These are phyloP conservation scores for Hemicrepidius hirtus DNA, from an alignment of 2,888 invertebrate species.

Conservation along the genomic window DNA sequence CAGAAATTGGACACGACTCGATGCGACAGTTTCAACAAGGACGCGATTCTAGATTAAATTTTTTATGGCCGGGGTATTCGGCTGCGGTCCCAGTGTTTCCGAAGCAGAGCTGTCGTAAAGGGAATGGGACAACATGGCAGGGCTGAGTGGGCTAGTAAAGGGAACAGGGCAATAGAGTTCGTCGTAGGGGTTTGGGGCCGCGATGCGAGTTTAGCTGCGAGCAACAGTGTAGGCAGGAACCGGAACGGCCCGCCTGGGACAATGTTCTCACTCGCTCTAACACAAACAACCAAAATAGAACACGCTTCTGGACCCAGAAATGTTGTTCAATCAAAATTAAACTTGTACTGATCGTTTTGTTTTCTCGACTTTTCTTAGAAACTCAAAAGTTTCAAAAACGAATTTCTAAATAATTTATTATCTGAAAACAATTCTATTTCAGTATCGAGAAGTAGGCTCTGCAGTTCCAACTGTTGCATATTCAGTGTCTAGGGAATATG, in stretches of 20 bases:
- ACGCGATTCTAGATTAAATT: conserved; percentile 67
- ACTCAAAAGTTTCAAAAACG: too few relatives aligned
- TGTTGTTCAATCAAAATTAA: conserved; percentile 71
- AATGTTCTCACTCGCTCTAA: conserved; percentile 57
- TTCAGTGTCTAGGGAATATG: too few relatives aligned
- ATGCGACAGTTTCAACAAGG: conserved; percentile 61
- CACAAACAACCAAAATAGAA: conserved; percentile 60
- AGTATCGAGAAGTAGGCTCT: too few relatives aligned
- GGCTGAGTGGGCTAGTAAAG: conserved; percentile 53
- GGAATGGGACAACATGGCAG: conserved; percentile 58
- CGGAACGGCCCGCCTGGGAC: conserved; percentile 65
- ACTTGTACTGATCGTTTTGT: conserved; percentile 45
- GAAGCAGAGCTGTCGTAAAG: conserved; percentile 60
- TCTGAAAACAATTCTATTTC: too few relatives aligned
- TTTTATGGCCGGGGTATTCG: conserved; percentile 65
- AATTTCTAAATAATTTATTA: too few relatives aligned
- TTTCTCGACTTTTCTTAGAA: conserved; percentile 15
- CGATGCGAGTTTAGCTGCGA: conserved; percentile 57
- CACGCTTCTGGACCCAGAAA: conserved; percentile 49
- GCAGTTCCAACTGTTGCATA: too few relatives aligned
- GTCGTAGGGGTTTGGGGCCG: conserved; percentile 35
- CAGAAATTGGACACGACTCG: conserved; percentile 54
- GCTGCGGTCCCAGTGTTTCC: conserved; percentile 59
- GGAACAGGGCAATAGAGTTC: conserved; percentile 55
- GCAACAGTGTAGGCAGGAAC: conserved; percentile 62